Base-by-base conservation (phyloP, 2,888 invertebrate genomes). In the Nineta flava region DNA sequence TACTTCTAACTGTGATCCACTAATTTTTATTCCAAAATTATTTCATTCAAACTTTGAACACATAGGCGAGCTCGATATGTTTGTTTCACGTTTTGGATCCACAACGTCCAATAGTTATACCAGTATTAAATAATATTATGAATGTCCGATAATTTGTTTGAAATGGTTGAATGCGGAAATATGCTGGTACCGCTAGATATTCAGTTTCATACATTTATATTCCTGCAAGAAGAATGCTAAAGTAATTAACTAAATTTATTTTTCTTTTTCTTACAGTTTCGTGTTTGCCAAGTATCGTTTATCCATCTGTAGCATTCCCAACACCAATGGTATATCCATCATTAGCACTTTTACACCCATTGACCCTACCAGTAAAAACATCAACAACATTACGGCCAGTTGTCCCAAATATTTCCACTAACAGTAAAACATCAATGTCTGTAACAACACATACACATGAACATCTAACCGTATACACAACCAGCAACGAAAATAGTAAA, bases 251-350 rank as follows among this genome's bases (percentile, higher is more conserved):
- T n/a, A n/a, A n/a, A 32, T 45, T 32, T 41, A 42, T 26, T 51
- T 35, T 47, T 19, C 12, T 35, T 40, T n/a, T 38, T 46, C 10
- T n/a, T n/a, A n/a, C n/a, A 71, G 75, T 83, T 55, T 79, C 77
- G 57, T 83, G 77, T 55, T 71, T 83, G 67, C 68, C 76, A 4
- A 71, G 74, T 3, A 65, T 79, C 55, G 70, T 79, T 63, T 79
- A 77, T 58, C 71, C 75, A 54, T 72, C 73, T 58, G 70, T 44
- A 26, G 26, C 26, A 26, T 26, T 26, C 26, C 44, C 72, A 1
- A 59, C 72, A 0, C 73, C 79, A 1, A 71, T 81, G 57, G 69
- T 83, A 65, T 83, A 81, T 59, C 72, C 79, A 16, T 72, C 82
- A 0, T 61, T 71, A 55, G 59, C 70, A 2, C 66, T 70, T 51